phyloP scores from a whole-genome alignment of 2,797 vertebrate species.

The Prunella strophiata region DNA sequence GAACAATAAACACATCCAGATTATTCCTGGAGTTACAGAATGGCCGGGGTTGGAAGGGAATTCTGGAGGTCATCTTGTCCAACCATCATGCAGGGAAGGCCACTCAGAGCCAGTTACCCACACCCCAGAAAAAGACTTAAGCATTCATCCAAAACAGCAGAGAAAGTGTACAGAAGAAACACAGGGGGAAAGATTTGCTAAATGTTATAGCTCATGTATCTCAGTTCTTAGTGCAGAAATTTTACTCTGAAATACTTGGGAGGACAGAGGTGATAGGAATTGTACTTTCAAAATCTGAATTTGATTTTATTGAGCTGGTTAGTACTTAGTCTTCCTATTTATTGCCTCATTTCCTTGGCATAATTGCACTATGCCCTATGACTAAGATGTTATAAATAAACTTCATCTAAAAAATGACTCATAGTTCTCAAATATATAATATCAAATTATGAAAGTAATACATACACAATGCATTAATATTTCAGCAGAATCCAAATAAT shows the following conservation, averaged over 20 bases:
- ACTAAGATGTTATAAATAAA: constrained; percentile 16
- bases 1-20: neutral
- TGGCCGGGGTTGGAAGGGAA: neutral
- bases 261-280: neutral
- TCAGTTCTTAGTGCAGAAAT: neutral
- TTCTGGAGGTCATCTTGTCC: neutral
- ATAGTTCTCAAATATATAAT: neutral
- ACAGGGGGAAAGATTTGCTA: neutral
- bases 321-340: neutral
- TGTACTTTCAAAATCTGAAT: neutral
- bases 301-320: neutral
- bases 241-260: neutral
- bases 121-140: neutral
- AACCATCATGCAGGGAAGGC: neutral
- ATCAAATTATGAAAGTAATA: neutral
- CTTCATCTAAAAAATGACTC: neutral
- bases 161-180: neutral
- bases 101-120: neutral
- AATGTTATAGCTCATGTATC: neutral
- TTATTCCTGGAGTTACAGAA: neutral
- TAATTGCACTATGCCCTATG: neutral
- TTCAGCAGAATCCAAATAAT: neutral
- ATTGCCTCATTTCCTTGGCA: neutral
- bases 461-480: neutral
- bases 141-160: neutral